These are phyloP conservation scores for Heteronetta atricapilla DNA, from an alignment of 2,113 vertebrate genomes.

Conservation along the genomic window DNA sequence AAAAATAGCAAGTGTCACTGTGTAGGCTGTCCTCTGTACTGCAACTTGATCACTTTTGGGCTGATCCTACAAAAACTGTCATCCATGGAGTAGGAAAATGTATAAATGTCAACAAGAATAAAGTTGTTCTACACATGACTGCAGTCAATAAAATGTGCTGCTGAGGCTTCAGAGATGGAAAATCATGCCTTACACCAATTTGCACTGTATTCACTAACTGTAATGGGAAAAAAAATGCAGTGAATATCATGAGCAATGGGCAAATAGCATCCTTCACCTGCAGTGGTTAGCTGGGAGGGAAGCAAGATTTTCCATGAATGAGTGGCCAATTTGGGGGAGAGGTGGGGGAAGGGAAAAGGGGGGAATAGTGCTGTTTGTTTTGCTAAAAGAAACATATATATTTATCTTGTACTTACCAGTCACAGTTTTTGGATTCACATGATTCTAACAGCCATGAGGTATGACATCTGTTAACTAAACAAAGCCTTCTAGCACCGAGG, in stretches of 20 bases:
- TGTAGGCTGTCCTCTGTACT: not conserved
- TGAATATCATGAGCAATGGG: not conserved
- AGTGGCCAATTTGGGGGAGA: not conserved
- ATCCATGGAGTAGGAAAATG: not conserved
- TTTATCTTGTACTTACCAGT: not conserved
- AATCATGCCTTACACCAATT: not conserved
- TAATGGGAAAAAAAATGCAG: not conserved
- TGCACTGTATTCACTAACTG: not conserved
- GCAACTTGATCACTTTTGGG: not conserved
- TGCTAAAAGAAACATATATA: not conserved
- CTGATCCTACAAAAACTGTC: not conserved
- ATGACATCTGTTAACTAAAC: conserved; percentile 2
- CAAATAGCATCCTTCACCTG: not conserved
- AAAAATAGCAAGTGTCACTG: not conserved
- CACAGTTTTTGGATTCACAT: not conserved
- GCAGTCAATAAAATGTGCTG: not conserved
- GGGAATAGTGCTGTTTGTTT: not conserved
- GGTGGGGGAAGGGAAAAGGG: rapidly evolving
- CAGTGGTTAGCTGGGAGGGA: not conserved
- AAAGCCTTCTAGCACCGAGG: not conserved
- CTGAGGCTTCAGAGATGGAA: not conserved
- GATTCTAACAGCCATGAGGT: not conserved
- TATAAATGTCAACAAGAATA: not conserved
- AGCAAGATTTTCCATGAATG: not conserved
- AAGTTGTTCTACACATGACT: not conserved